Evolutionary conservation across 2,113 vertebrate genomes (phyloP).

Genomic region (Hypocryptadius cinnamomeus): DNA sequence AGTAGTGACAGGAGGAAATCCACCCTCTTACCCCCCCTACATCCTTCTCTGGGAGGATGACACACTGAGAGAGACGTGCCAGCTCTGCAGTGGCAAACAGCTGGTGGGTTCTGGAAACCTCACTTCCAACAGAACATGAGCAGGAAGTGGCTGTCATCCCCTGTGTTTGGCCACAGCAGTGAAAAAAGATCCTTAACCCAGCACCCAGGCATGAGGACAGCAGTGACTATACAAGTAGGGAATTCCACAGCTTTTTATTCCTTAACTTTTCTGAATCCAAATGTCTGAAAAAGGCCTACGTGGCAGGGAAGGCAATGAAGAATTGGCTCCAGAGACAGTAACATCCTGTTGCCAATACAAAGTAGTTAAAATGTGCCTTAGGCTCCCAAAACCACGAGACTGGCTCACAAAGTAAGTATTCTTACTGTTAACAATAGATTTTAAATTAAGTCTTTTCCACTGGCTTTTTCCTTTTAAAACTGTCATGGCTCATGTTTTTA

Average conservation of each 20-base stretch:
- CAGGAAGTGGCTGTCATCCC: neutral
- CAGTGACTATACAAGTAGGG: neutral
- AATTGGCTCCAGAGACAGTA: neutral
- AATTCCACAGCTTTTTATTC: neutral
- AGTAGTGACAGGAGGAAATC: conserved; percentile 42
- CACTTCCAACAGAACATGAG: neutral
- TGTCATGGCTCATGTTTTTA: neutral
- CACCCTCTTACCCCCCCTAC: neutral
- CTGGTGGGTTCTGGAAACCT: conserved; percentile 30
- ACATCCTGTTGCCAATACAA: neutral
- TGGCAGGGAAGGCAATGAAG: neutral
- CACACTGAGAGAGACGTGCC: neutral
- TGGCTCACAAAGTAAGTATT: neutral
- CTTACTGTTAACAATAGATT: conserved; percentile 21
- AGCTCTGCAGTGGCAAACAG: neutral
- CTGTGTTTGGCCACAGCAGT: neutral
- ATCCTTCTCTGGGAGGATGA: conserved; percentile 31
- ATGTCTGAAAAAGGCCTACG: neutral
- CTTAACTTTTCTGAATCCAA: neutral
- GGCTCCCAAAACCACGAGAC: neutral
- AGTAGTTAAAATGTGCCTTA: neutral
- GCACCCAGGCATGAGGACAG: neutral
- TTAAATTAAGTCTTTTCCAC: neutral
- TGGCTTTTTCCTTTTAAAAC: neutral
- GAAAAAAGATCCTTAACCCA: neutral